Percentiles rank a stretch among this genome's conserved stretches.
Conservation (phyloP, 2,797 vertebrate genomes). For the Brachymystax lenok region DNA sequence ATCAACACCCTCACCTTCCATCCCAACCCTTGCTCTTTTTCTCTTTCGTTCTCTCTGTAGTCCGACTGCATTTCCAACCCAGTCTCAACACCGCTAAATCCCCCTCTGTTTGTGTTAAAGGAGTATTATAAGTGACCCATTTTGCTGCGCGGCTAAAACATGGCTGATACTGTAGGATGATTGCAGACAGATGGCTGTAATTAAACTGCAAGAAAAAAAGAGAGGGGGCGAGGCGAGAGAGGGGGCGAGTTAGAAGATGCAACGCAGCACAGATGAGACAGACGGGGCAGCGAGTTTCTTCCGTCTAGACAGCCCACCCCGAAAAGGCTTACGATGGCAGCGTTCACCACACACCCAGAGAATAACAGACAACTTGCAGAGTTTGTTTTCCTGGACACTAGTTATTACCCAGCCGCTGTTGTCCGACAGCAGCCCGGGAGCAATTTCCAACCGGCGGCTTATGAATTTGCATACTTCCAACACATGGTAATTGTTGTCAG, state of each 20-base stretch:
- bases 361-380: not conserved
- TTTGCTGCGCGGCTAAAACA: slow-evolving; percentile 44
- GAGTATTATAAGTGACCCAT: slow-evolving; percentile 69
- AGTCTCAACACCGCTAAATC: slow-evolving; percentile 56
- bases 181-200: slow-evolving; percentile 31
- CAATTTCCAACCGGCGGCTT: slow-evolving; percentile 16
- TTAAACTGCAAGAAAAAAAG: slow-evolving; percentile 42
- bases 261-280: slow-evolving; percentile 39
- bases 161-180: not conserved
- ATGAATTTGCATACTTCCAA: slow-evolving; percentile 25
- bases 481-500: slow-evolving; percentile 30
- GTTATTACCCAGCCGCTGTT: not conserved
- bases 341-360: not conserved
- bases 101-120: slow-evolving; percentile 50
- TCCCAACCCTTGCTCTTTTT: not conserved
- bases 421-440: not conserved
- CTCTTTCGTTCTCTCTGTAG: slow-evolving; percentile 11
- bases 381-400: not conserved
- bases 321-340: slow-evolving; percentile 21
- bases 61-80: slow-evolving; percentile 45
- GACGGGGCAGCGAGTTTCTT: slow-evolving; percentile 18
- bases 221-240: not conserved
- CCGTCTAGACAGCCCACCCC: slow-evolving; percentile 35
- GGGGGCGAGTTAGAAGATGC: slow-evolving; percentile 33
- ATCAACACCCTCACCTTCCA: slow-evolving; percentile 21